A percentile compares a stretch with the other conserved stretches of the same genome.
Conservation (phyloP, 1,140 invertebrate species). For the Drosophila kurseongensis region DNA sequence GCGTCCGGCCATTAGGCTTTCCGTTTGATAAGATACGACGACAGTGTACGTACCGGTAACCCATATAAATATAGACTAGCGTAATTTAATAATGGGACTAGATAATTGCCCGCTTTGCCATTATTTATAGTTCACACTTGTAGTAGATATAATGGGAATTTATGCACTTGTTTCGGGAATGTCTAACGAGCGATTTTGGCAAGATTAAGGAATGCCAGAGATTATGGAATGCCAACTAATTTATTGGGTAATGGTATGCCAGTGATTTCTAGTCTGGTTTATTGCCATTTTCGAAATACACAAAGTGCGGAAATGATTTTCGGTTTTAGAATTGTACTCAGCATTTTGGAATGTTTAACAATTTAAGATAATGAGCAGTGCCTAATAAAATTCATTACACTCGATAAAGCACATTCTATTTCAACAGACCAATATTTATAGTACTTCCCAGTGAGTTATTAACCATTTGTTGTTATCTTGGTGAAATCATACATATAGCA, state of each 20-base stretch:
- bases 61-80: slow-evolving; percentile 70
- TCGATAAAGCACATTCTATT: neutral
- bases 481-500: neutral
- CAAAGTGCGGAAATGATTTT: slow-evolving; percentile 10
- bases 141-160: slow-evolving; percentile 23
- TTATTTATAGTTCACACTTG: slow-evolving; percentile 63
- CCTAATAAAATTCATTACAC: neutral
- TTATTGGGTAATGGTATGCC: neutral
- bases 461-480: neutral
- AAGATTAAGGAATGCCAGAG: slow-evolving; percentile 17
- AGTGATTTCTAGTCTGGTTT: slow-evolving; percentile 9
- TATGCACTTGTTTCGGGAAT: slow-evolving; percentile 29
- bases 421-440: neutral
- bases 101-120: slow-evolving; percentile 49
- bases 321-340: slow-evolving; percentile 19
- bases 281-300: neutral
- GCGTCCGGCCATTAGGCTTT: slow-evolving; percentile 61
- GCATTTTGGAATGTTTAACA: neutral
- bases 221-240: slow-evolving; percentile 14
- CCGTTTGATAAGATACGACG: slow-evolving; percentile 69
- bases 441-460: neutral
- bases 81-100: slow-evolving; percentile 69
- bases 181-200: neutral
- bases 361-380: neutral
- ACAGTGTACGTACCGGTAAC: slow-evolving; percentile 54